Percentiles rank a stretch among this genome's conserved stretches.
Evolutionary conservation across 92 coral and sea anemone species (phyloP).

Genomic region (Umimayanthus kanabou): DNA sequence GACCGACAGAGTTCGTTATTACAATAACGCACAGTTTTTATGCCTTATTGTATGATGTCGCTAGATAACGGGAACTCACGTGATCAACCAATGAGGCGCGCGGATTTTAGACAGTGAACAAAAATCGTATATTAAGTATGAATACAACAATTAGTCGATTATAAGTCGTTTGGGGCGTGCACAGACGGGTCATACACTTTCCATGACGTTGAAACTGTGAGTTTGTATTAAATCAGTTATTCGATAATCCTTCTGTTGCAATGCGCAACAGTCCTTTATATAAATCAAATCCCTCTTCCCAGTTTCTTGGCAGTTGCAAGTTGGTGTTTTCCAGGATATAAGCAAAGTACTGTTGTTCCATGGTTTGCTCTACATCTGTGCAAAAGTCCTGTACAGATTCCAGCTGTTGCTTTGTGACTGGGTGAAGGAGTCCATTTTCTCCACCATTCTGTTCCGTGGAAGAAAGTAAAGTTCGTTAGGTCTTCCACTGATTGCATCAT

Average conservation of each 20-base stretch:
- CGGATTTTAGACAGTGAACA: slow-evolving; percentile 30
- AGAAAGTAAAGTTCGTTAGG: slow-evolving; percentile 36
- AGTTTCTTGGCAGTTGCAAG: slow-evolving; percentile 27
- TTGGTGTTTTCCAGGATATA: slow-evolving; percentile 23
- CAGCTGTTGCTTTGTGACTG: slow-evolving; percentile 41
- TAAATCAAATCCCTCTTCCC: slow-evolving; percentile 42
- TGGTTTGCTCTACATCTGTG: slow-evolving; percentile 23
- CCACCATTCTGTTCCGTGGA: slow-evolving; percentile 38
- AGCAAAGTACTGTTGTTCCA: slow-evolving; percentile 43
- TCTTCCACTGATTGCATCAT: slow-evolving; percentile 40
- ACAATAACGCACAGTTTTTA: slow-evolving; percentile 34
- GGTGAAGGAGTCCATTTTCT: slow-evolving; percentile 33
- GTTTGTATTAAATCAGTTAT: slow-evolving; percentile 1
- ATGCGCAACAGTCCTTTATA: slow-evolving; percentile 20
- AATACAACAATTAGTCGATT: slow-evolving; percentile 19
- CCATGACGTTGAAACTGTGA: neutral
- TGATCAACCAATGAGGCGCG: slow-evolving; percentile 22
- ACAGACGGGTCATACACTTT: neutral
- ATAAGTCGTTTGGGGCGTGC: neutral
- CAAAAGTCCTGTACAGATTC: slow-evolving; percentile 25
- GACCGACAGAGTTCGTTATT: too few species aligned
- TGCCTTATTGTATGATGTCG: slow-evolving; percentile 41
- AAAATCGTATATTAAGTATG: slow-evolving; percentile 27
- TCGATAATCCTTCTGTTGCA: slow-evolving; percentile 8
- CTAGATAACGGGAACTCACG: slow-evolving; percentile 40